A percentile compares a stretch with the other conserved stretches of the same genome.
Conservation (phyloP, 23 tunicate genomes). For the Botrylloides violaceus region DNA sequence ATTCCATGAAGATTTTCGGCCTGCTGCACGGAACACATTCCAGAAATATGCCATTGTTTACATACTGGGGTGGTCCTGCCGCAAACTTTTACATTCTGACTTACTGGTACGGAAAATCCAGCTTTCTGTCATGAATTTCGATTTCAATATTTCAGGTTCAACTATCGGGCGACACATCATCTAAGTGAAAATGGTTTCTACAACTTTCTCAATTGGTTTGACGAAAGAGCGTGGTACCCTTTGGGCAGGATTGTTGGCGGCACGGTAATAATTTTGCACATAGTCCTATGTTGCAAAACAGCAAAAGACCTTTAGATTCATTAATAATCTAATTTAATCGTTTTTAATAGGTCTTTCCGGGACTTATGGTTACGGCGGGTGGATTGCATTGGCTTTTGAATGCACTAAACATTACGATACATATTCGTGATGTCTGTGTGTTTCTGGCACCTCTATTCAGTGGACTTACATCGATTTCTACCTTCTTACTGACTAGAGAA, state of each 20-base stretch:
- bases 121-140: too few relatives aligned
- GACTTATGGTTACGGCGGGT: slow-evolving; percentile 98
- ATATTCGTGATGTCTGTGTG: slow-evolving; percentile 97
- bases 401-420: slow-evolving; percentile 72
- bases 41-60: too few relatives aligned
- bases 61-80: not conserved
- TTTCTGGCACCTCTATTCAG: slow-evolving; percentile 95
- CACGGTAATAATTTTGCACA: too few relatives aligned
- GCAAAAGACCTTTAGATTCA: too few relatives aligned
- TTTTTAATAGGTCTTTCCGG: slow-evolving; percentile 82
- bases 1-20: too few relatives aligned
- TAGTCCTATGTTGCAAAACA: not conserved
- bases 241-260: slow-evolving; percentile 99
- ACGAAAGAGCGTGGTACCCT: slow-evolving; percentile 99
- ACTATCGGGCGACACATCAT: slow-evolving; percentile 96
- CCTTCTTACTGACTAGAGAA: slow-evolving; percentile 80
- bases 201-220: slow-evolving; percentile 99
- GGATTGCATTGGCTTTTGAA: slow-evolving; percentile 82
- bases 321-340: not conserved
- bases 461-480: slow-evolving; percentile 91
- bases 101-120: too few relatives aligned
- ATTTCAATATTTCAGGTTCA: slow-evolving; percentile 50
- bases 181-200: slow-evolving; percentile 87
- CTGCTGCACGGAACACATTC: too few relatives aligned
- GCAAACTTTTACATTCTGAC: not conserved